Conservation (phyloP, 2,113 vertebrate genomes). For the Condylura cristata region DNA sequence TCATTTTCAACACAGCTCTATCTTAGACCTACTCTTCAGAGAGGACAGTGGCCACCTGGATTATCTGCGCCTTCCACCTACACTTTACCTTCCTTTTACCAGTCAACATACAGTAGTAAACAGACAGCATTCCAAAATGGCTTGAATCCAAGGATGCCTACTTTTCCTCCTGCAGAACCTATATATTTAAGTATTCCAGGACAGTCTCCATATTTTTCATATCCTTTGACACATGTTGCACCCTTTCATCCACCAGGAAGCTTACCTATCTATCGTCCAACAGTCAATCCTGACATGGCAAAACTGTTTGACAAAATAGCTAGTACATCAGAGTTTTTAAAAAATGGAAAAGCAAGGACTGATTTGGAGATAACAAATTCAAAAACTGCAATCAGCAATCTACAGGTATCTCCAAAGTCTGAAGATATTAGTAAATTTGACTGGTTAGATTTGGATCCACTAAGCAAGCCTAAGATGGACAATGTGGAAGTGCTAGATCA, state of each 20-base stretch:
- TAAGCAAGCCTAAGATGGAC: conserved; percentile 93
- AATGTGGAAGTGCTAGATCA: conserved; percentile 81
- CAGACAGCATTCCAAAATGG: conserved; percentile 93
- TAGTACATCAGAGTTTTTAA: conserved; percentile 96
- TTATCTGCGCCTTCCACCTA: conserved; percentile 87
- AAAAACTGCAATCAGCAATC: conserved; percentile 83
- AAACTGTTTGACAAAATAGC: conserved; percentile 98
- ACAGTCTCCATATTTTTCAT: conserved; percentile 90
- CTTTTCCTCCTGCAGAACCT: conserved; percentile 85
- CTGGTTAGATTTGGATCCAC: conserved; percentile 97
- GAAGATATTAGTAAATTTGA: conserved; percentile 91
- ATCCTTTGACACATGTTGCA: conserved; percentile 87
- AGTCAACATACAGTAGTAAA: conserved; percentile 89
- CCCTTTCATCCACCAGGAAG: conserved; percentile 87
- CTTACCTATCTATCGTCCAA: conserved; percentile 84
- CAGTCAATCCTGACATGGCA: conserved; percentile 94
- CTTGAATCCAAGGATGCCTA: conserved; percentile 86
- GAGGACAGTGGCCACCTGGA: conserved; percentile 89
- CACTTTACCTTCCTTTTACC: conserved; percentile 87
- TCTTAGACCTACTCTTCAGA: conserved; percentile 85
- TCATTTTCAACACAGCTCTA: conserved; percentile 91
- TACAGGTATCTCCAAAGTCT: conserved; percentile 84
- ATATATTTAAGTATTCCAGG: conserved; percentile 88
- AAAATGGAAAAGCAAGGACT: conserved; percentile 90
- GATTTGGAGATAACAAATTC: conserved; percentile 86